phyloP scores from a whole-genome alignment of 2,113 vertebrate genomes.

The Istiophorus platypterus region DNA sequence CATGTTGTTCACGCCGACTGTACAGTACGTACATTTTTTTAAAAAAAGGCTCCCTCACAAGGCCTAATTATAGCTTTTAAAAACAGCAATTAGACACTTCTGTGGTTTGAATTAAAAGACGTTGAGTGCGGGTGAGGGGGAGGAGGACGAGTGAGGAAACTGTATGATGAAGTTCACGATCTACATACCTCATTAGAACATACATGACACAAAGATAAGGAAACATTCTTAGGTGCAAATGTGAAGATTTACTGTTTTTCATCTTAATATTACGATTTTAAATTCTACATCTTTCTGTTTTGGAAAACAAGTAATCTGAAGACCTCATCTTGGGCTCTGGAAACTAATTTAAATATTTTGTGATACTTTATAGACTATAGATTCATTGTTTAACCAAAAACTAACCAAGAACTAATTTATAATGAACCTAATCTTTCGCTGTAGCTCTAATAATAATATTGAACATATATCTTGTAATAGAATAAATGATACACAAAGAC shows the following conservation, averaged over 20 bases:
- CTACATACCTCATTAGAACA: too few relatives aligned
- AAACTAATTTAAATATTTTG: too few relatives aligned
- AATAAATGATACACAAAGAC: neutral
- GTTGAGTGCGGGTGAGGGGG: neutral
- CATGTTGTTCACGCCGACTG: conserved; percentile 33
- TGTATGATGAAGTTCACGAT: too few relatives aligned
- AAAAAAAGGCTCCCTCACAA: conserved; percentile 30
- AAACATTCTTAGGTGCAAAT: neutral
- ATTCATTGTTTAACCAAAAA: too few relatives aligned
- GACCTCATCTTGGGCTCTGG: too few relatives aligned
- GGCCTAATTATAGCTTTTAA: conserved; percentile 45
- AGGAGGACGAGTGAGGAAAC: neutral
- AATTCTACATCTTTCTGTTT: too few relatives aligned
- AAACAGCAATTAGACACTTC: conserved; percentile 17
- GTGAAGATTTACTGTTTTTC: neutral
- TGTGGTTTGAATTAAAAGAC: conserved; percentile 7
- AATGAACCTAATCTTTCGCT: too few relatives aligned
- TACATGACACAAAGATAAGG: neutral
- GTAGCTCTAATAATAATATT: too few relatives aligned
- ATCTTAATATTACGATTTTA: too few relatives aligned
- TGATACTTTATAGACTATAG: too few relatives aligned
- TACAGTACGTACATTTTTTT: conserved; percentile 43
- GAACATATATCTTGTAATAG: neutral
- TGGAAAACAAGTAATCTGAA: too few relatives aligned
- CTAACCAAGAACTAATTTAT: too few relatives aligned